phyloP scores from a whole-genome alignment of 2,888 invertebrate genomes.

The Spodoptera exigua region DNA sequence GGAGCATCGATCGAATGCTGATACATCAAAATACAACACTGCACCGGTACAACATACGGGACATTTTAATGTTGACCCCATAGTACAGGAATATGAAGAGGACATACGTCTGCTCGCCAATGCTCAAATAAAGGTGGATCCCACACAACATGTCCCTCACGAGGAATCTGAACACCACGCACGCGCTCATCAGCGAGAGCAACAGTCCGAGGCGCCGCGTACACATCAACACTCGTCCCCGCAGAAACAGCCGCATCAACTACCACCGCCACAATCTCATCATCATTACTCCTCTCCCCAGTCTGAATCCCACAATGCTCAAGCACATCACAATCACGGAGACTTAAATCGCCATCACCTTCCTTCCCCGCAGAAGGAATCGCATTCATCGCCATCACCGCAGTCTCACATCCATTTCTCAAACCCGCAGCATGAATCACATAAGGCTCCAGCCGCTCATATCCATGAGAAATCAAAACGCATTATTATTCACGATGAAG shows the following conservation, averaged over 20 bases:
- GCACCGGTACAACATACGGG: conserved; percentile 52
- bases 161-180: conserved; percentile 47
- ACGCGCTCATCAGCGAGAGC: conserved; percentile 21
- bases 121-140: conserved; percentile 73
- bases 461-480: conserved; percentile 78
- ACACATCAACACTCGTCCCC: conserved; percentile 43
- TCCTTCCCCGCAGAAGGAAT: conserved; percentile 38
- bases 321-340: conserved; percentile 70
- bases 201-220: conserved; percentile 36
- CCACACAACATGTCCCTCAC: conserved; percentile 70
- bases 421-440: conserved; percentile 50
- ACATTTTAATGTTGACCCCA: conserved; percentile 64
- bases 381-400: conserved; percentile 33
- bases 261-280: conserved; percentile 24
- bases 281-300: conserved; percentile 40
- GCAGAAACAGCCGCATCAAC: conserved; percentile 40
- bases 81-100: conserved; percentile 74
- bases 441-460: conserved; percentile 61
- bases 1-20: conserved; percentile 11
- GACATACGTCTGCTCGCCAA: conserved; percentile 71
- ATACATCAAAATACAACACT: conserved; percentile 49
- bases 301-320: conserved; percentile 54
- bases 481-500: conserved; percentile 77
- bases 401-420: conserved; percentile 33
- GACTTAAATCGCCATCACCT: conserved; percentile 70